These are phyloP conservation scores for Tinamus major DNA, from an alignment of 2,797 vertebrate species.

Conservation along the genomic window DNA sequence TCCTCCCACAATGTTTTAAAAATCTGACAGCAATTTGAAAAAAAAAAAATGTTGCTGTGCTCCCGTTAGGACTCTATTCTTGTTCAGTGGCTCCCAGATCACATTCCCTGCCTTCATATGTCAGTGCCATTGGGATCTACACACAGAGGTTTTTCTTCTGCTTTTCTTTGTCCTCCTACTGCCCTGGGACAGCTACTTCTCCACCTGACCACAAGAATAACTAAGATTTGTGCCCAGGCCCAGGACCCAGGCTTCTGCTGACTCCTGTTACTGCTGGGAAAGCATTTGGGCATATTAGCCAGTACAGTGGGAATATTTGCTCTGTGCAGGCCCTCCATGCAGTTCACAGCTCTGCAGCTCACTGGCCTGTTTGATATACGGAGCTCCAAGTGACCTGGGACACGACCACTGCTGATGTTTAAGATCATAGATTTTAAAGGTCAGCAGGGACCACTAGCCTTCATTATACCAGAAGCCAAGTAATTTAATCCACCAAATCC, in stretches of 20 bases:
- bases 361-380: background rate
- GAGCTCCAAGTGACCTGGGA: background rate
- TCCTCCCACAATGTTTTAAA: constrained; percentile 34
- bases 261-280: background rate
- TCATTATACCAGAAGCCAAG: background rate
- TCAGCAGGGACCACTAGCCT: background rate
- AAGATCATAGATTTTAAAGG: constrained; percentile 33
- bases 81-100: background rate
- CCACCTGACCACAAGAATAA: background rate
- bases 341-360: background rate
- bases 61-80: background rate
- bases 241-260: background rate
- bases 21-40: constrained; percentile 20
- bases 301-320: background rate
- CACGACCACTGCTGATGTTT: background rate
- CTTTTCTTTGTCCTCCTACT: background rate
- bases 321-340: background rate
- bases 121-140: background rate
- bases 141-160: background rate
- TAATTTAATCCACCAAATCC: constrained; percentile 39
- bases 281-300: background rate
- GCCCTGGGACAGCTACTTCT: background rate
- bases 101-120: background rate
- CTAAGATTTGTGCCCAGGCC: background rate
- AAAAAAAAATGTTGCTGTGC: background rate